A percentile compares a stretch with the other conserved stretches of the same genome.
Conservation (phyloP, 2,113 vertebrate genomes). For the Cranoglanis bouderius region DNA sequence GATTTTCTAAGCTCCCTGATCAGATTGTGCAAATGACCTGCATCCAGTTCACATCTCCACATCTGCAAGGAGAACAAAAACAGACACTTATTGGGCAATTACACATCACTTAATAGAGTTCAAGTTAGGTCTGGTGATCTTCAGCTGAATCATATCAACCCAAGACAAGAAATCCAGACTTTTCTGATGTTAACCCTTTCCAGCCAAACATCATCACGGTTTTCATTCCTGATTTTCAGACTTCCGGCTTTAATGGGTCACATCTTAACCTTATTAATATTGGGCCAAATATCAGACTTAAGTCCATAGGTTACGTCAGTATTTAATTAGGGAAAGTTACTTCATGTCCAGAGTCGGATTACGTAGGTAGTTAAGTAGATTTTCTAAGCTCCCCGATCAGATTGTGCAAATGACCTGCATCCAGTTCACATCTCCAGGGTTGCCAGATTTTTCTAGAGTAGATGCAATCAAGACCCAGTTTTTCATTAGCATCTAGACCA, state of each 20-base stretch:
- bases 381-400: not conserved
- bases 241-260: not conserved
- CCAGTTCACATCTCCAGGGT: not conserved
- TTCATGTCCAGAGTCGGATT: not conserved
- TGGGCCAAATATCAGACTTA: not conserved
- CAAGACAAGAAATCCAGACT: not conserved
- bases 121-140: not conserved
- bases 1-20: not conserved
- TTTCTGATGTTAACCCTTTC: not conserved
- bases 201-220: not conserved
- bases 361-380: not conserved
- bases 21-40: not conserved
- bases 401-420: not conserved
- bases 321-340: not conserved
- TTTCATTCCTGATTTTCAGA: not conserved
- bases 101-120: not conserved
- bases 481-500: not conserved
- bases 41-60: not conserved
- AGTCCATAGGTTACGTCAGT: not conserved
- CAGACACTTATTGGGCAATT: constrained; percentile 19
- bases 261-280: not conserved
- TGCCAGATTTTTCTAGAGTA: not conserved
- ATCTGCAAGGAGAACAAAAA: constrained; percentile 15
- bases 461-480: not conserved
- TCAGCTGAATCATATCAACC: not conserved